phyloP scores from a whole-genome alignment of 1,140 invertebrate genomes.

The Babylonia areolata region DNA sequence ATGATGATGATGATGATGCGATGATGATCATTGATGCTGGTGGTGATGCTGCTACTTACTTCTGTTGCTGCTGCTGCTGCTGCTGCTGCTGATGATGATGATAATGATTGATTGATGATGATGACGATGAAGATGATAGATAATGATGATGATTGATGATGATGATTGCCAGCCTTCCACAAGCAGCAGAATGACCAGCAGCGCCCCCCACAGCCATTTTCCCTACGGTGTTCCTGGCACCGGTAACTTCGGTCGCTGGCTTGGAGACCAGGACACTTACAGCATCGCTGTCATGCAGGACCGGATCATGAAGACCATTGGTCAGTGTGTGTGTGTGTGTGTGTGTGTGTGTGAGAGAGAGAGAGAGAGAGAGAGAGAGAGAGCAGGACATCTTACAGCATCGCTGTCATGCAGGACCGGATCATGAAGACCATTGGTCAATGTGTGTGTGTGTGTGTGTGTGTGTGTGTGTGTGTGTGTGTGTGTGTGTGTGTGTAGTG shows the following conservation, averaged over 20 bases:
- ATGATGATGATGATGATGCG: too few species aligned
- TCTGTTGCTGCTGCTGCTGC: too few species aligned
- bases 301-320: background rate
- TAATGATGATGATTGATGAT: too few species aligned
- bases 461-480: too few species aligned
- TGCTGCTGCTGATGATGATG: too few species aligned
- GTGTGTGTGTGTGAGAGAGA: background rate
- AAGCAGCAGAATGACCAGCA: background rate
- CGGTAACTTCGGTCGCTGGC: background rate
- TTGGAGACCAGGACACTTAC: background rate
- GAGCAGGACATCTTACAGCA: background rate
- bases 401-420: background rate
- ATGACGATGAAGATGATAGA: too few species aligned
- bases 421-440: conserved; percentile 2
- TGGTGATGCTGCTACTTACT: too few species aligned
- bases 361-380: background rate
- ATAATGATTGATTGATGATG: too few species aligned
- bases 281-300: background rate
- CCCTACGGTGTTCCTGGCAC: background rate
- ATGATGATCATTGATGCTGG: too few species aligned
- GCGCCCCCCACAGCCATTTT: background rate
- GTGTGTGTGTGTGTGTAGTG: background rate
- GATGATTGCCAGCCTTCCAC: too few species aligned
- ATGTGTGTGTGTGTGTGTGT: too few species aligned
- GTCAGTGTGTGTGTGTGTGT: background rate